A percentile compares a stretch with the other conserved stretches of the same genome.
These are phyloP conservation scores for Ceratosolen fusciceps DNA, from an alignment of 1,140 invertebrate genomes.

Conservation along the genomic window DNA sequence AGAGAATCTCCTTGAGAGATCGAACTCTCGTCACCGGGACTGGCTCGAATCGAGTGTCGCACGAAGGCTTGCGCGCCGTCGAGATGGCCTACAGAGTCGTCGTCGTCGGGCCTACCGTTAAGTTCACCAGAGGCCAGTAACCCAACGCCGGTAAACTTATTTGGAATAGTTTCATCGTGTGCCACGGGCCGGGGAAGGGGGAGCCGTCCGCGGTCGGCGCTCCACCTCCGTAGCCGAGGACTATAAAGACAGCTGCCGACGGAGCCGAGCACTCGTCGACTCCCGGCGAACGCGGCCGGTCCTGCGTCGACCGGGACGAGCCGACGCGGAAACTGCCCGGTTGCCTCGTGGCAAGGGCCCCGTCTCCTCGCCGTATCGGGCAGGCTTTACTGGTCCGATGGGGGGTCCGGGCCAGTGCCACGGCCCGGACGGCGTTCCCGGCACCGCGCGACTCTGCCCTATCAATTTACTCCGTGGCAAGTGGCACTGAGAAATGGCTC, in stretches of 20 bases:
- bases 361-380: too few species aligned
- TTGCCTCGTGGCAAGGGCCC: too few species aligned
- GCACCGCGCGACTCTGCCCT: background rate
- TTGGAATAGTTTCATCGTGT: constrained; percentile 42
- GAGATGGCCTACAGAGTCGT: background rate
- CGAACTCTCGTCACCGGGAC: constrained; percentile 27
- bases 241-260: constrained; percentile 26
- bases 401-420: background rate
- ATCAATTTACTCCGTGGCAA: background rate
- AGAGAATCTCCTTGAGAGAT: background rate
- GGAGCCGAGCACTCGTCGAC: background rate
- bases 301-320: too few species aligned
- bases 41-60: constrained; percentile 49
- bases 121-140: constrained; percentile 52
- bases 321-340: too few species aligned
- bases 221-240: background rate
- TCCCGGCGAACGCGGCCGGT: too few species aligned
- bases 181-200: too few species aligned
- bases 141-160: constrained; percentile 48
- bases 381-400: background rate
- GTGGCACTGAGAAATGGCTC: background rate
- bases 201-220: background rate
- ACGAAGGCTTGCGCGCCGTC: background rate
- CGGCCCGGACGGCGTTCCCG: background rate
- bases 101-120: constrained; percentile 43